Evolutionary conservation across 2,888 invertebrate species (phyloP).

Genomic region (Lycia hirtaria): DNA sequence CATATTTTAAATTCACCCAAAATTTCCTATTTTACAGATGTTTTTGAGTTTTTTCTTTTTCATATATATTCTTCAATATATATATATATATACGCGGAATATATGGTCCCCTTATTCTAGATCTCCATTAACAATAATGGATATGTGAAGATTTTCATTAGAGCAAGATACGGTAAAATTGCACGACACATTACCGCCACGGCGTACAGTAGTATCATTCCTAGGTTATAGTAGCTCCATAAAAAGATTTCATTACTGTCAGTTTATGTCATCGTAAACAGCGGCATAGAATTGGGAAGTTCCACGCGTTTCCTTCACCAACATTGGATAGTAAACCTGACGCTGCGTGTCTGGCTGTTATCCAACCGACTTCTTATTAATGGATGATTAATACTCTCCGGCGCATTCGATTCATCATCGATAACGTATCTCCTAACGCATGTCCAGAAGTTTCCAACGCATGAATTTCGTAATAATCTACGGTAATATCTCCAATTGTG

Average conservation of each 20-base stretch:
- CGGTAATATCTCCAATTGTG: conserved; percentile 49
- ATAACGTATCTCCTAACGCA: conserved; percentile 42
- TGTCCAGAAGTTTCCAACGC: conserved; percentile 40
- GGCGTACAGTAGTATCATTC: conserved; percentile 15
- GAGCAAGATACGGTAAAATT: not conserved
- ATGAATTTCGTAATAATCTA: conserved; percentile 48
- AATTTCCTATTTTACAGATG: no score
- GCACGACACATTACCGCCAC: conserved; percentile 8
- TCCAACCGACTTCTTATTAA: conserved; percentile 62
- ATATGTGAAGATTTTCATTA: conserved; percentile 4
- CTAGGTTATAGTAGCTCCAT: conserved; percentile 23
- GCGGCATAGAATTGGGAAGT: conserved; percentile 51
- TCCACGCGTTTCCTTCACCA: conserved; percentile 47
- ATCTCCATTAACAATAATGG: not conserved
- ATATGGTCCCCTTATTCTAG: not conserved
- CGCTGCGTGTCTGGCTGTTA: conserved; percentile 55
- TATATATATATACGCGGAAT: no score
- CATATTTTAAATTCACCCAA: no score
- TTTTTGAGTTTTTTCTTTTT: no score
- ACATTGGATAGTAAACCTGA: conserved; percentile 55
- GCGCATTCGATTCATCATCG: conserved; percentile 48
- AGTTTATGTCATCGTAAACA: conserved; percentile 53
- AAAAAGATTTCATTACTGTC: conserved; percentile 47
- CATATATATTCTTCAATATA: no score
- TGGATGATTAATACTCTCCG: conserved; percentile 59